Evolutionary conservation across 2,113 vertebrate genomes (phyloP), one percentile per base, ranked within the genome.

Genomic region (Caretta caretta): DNA sequence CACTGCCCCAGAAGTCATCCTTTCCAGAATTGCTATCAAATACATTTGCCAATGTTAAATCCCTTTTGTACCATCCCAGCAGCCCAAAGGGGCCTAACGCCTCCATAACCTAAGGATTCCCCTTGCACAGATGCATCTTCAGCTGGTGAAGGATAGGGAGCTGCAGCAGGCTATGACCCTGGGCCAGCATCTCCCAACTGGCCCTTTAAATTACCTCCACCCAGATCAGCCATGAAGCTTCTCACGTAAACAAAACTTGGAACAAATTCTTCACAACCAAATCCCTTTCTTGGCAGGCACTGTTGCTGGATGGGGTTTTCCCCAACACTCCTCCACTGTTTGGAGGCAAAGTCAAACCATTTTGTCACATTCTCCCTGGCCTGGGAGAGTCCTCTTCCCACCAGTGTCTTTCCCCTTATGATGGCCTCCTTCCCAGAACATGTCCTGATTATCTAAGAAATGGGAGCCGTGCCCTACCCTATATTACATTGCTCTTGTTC

Each of bases 151-250:
- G 75, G 75, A 6, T 25, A 48, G 42, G 83, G 6, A 24, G 80
- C 48, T 86, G 59, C 51, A 95, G 88, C 20, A 89, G 90, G 80
- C 53, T 25, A 65, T 29, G 59, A n/a, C 53, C 57, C 83, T 79
- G 80, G 53, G 83, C 24, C 31, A n/a, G 53, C 85, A 94, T 90
- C 57, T 93, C 94, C 53, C 88, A 93, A 19, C 65, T 96, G 81
- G 38, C 90, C 50, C 3, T 94, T 86, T 85, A 12, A 91, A 90
- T 81, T 93, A 4, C 50, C 91, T 93, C 56, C 92, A 8, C 42
- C 46, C 6, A 76, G 86, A 95, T 31, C 49, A 53, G 53, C n/a
- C 53, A 25, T 94, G 86, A 31, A 90, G 53, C 8, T 38, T 92
- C 82, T 65, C 75, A 89, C 78, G 84, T 38, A 94, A 95, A 78